Evolutionary conservation across 1,140 invertebrate species (phyloP).

Genomic region (Temnothorax longispinosus): DNA sequence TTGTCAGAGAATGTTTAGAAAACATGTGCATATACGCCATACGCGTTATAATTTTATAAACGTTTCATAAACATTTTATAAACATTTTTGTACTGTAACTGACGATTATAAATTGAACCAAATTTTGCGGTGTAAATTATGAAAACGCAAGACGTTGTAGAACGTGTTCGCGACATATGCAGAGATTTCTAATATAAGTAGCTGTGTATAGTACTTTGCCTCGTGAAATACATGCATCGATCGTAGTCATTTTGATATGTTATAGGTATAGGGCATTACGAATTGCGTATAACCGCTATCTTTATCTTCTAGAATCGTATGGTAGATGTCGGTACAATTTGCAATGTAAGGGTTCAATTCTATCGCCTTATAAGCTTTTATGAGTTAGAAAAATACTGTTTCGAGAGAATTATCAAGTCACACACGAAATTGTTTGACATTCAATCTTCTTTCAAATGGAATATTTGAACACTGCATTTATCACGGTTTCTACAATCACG

Average conservation of each 20-base stretch:
- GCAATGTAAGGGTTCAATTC: neutral
- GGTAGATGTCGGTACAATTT: neutral
- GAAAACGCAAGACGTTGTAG: neutral
- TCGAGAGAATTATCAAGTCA: conserved; percentile 13
- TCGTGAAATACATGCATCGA: neutral
- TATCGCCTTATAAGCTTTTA: neutral
- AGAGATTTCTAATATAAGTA: neutral
- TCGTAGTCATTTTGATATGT: neutral
- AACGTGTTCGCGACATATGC: too few species aligned
- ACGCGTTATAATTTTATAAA: neutral
- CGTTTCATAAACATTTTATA: too few species aligned
- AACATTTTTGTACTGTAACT: neutral
- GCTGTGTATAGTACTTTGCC: neutral
- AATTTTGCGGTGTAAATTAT: neutral
- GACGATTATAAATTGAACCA: neutral
- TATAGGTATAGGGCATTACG: neutral
- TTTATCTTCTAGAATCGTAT: neutral
- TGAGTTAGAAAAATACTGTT: neutral
- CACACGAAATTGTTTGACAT: neutral
- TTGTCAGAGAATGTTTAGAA: neutral
- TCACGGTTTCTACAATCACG: neutral
- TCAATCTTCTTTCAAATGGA: neutral
- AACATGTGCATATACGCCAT: neutral
- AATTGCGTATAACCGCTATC: neutral
- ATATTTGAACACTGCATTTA: conserved; percentile 20